Base-by-base conservation (phyloP, 2,797 vertebrate species). In the Pogoniulus pusillus region DNA sequence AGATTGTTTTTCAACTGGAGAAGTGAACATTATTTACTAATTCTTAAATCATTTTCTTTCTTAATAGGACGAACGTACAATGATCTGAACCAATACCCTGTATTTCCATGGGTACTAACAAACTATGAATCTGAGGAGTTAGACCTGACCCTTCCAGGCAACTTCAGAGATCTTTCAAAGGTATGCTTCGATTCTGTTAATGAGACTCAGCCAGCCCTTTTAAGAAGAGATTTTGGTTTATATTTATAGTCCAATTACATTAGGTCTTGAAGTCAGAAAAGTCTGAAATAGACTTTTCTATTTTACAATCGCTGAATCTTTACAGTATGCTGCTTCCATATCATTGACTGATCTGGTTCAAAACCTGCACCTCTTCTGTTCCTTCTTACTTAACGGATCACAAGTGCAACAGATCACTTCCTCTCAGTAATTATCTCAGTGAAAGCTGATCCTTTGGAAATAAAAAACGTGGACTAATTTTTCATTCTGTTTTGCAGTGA, bases 121-220 rank as follows among this genome's bases (percentile, higher is more conserved):
- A 99, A 99, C 97, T 99, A 99, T 76, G 99, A 99, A 94, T 99
- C 98, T 8, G 99, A 99, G 94, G 98, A 99, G 82, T 95, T 99
- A 97, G 99, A 99, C 96, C 97, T 99, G 94, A 99, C 99, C 93
- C 97, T 99, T 95, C 99, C 99, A 45, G 98, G 98, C 90, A 99
- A 99, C 98, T 99, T 99, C 98, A 98, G 99, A 97, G 99, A 99
- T 97, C 98, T 99, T 91, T 99, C 99, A 93, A 99, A 99, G 99
- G 99, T 99, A 98, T 95, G 43, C 84, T 73, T 78, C 59, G 55
- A 34, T 68, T 88, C 37, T 55, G 10, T 65, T 88, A 64, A 47
- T 69, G 45, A 41, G 22, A 57, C 15, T 30, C 39, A 85, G 27
- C 29, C 43, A 55, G 3, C 10, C 30, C 59, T 84, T 62, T 82